Base-by-base conservation (phyloP, 2,797 vertebrate genomes). In the Argyrosomus regius region DNA sequence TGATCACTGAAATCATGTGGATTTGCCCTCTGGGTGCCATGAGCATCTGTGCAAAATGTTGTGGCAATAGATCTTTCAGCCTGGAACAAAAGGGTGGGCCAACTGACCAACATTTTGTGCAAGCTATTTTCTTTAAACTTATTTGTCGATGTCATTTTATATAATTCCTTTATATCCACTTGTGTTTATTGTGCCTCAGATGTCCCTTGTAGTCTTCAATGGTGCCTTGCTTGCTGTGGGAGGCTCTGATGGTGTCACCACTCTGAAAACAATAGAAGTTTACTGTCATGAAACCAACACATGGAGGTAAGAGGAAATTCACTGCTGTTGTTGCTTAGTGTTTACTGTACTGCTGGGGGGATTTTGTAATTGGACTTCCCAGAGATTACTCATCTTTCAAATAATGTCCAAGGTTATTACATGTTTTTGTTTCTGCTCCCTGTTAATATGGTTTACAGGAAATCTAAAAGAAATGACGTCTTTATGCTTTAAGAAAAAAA, bases 231-330 rank as follows among this genome's bases (percentile, higher is more conserved):
- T 95, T 78, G 93, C 94, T 17, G 82, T 91, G 0, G 93, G 95
- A 48, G 94, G 93, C 31, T 91, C 72, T 20, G 94, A 96, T 24
- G 94, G 91, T 5, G 31, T 88, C 45, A 88, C 88, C 26, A 80
- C 86, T 12, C 89, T 95, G 81, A 91, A 89, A 88, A 93, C 93
- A 1, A 78, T 95, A 13, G 93, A 94, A 26, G 81, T 77, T 6
- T 95, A 95, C 77, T 89, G 87, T 62, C 81, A 90, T 50, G 91
- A 95, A 57, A 87, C 76, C 56, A 94, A 94, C 71, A 76, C 78
- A 7, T 95, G 93, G 92, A 93, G 91, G 92, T 94, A 83, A 87
- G 54, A 76, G 12, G 22, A 61, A 22, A 71, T 45, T 2, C 20
- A 8, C 0, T 16, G 8, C 31, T 22, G 45, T 31, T 35, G 22